Evolutionary conservation across 2,797 vertebrate species (phyloP), one percentile per base, ranked within the genome.

Genomic region (Melanotaenia trifasciata): DNA sequence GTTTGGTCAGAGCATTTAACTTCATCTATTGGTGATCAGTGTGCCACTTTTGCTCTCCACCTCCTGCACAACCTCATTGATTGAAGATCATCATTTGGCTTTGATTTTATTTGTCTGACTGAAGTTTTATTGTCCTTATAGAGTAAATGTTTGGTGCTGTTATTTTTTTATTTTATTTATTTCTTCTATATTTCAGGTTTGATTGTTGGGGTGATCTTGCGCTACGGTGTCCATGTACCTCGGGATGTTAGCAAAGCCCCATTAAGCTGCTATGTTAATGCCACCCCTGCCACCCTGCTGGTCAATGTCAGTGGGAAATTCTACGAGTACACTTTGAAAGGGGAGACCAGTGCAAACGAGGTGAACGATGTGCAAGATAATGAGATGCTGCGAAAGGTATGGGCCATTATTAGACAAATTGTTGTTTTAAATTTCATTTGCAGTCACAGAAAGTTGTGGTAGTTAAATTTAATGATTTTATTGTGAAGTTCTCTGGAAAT

Each of bases 351-450:
- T 0, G 87, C 94, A 80, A 95, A 92, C n/a, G 93, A 96, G 83
- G 91, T 97, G 76, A 94, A 95, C 70, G 94, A 97, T 0, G 93
- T 97, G 65, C 96, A 95, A 76, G 97, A 98, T 72, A 99, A 98
- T 2, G 98, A 99, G 89, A 99, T 99, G 98, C 96, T 99, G 82
- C 93, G 96, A 65, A 99, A 99, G 97, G 98, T 99, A 93, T n/a
- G n/a, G 18, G n/a, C 16, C 5, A 6, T 20, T 28, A 24, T 54
- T 12, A 26, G 3, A 14, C 51, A 24, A 24, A 12, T n/a, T 7
- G 4, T 26, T 13, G 24, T 53, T 53, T 53, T 11, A 22, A 11
- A 11, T 53, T 53, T 11, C n/a, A 12, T 24, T 7, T 28, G 45
- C 47, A 50, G 47, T 50, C n/a, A 22, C 20, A 50, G 6, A 50